Evolutionary conservation across 2,797 vertebrate genomes (phyloP).

Genomic region (Centroberyx gerrardi): DNA sequence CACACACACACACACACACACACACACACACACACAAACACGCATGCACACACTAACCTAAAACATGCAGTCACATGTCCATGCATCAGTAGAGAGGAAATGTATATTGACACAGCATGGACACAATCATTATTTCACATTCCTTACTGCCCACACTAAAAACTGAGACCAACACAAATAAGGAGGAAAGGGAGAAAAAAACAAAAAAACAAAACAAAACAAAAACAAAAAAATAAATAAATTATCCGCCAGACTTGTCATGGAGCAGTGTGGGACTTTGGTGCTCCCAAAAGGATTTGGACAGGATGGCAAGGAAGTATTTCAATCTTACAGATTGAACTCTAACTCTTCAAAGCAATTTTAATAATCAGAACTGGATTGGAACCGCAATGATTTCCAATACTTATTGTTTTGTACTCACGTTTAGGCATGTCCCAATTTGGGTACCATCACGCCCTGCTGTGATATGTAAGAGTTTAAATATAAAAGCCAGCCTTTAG

Average conservation of each 20-base stretch:
- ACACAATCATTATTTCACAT: constrained; percentile 2
- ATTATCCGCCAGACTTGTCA: background rate
- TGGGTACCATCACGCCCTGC: too few relatives aligned
- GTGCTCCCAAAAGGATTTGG: background rate
- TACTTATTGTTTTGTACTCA: background rate
- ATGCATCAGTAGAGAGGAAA: background rate
- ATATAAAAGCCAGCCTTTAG: too few relatives aligned
- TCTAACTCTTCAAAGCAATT: background rate
- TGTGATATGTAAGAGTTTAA: too few relatives aligned
- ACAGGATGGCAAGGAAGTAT: background rate
- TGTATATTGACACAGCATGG: background rate
- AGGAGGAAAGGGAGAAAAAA: background rate
- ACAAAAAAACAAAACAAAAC: constrained; percentile 19
- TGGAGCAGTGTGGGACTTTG: too few relatives aligned
- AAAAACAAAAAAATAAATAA: constrained; percentile 8
- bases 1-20: background rate
- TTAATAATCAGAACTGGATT: background rate
- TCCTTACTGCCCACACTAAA: background rate
- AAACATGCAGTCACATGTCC: background rate
- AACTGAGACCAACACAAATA: background rate
- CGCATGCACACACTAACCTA: background rate
- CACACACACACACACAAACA: background rate
- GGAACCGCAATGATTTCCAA: background rate
- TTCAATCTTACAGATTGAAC: background rate
- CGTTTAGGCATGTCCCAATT: background rate